Conservation (phyloP, 2,888 invertebrate species). For the Ochropleura leucogaster region DNA sequence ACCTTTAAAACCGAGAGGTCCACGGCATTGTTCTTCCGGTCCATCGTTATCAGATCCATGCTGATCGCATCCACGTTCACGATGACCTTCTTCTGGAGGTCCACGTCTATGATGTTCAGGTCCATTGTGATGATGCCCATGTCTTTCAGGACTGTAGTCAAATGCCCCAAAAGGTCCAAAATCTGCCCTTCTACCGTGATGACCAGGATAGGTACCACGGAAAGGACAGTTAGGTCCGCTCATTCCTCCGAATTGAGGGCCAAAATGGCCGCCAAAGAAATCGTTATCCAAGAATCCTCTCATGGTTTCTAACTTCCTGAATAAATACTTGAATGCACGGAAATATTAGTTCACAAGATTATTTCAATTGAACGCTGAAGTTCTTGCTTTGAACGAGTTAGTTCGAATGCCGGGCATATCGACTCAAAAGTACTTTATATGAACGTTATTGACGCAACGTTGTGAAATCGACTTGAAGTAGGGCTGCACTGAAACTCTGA, state of each 20-base stretch:
- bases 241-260: slow-evolving; percentile 16
- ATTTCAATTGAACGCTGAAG: slow-evolving; percentile 7
- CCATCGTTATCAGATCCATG: not conserved
- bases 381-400: slow-evolving; percentile 11
- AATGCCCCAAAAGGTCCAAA: slow-evolving; percentile 31
- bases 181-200: slow-evolving; percentile 9
- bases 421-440: slow-evolving; percentile 31
- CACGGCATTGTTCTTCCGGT: no score
- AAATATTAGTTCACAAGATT: not conserved
- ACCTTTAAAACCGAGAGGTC: not conserved
- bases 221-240: not conserved
- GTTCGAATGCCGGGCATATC: slow-evolving; percentile 29
- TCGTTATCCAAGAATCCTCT: slow-evolving; percentile 34
- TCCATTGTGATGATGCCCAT: slow-evolving; percentile 15
- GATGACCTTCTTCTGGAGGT: not conserved
- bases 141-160: slow-evolving; percentile 14
- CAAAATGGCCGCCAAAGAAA: slow-evolving; percentile 26
- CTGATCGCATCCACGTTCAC: not conserved
- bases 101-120: slow-evolving; percentile 24
- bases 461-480: slow-evolving; percentile 42
- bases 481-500: slow-evolving; percentile 35
- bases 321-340: not conserved
- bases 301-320: slow-evolving; percentile 16
- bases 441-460: slow-evolving; percentile 33
- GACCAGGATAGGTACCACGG: slow-evolving; percentile 20